Base-by-base conservation (phyloP, 1,140 invertebrate genomes). In the Orussus abietinus region DNA sequence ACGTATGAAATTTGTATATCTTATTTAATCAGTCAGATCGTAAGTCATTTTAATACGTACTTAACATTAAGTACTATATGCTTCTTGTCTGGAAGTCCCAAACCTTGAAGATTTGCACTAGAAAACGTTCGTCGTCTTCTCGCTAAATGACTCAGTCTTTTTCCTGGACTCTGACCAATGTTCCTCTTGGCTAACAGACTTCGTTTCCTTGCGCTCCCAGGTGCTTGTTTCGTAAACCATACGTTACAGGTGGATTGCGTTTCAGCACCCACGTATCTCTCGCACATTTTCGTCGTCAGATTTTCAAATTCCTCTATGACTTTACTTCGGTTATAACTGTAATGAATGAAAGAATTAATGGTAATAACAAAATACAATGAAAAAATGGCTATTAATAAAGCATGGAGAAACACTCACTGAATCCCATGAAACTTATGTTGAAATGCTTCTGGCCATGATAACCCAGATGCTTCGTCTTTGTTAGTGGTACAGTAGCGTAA, bases 241-340 rank as follows among this genome's bases (percentile, higher is more conserved):
- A 78, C 66, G 32, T 77, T 81, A 44, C 82, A 81, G 39, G 77
- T 81, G 0, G 80, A 81, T 39, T 82, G 77, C 1, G 82, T 84
- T 55, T 85, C 83, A 2, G 68, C 72, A 6, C 80, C 79, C 15
- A 86, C 72, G 49, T 77, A 85, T 43, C 82, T 73, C 33, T 81
- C 76, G 4, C 67, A 75, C 41, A 83, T 77, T 45, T 75, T 78
- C 25, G 76, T 58, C 19, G 77, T 71, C 1, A 84, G 59, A 39
- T 66, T 62, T 53, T 84, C 82, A 42, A 82, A 75, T 33, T 81
- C 78, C 51, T 84, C 83, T 1, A 79, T 72, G 11, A 72, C 50
- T 49, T 62, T 76, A 22, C 74, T 80, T 40, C 78, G 53, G 53
- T 86, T 86, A 51, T 83, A 80, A 60, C 83, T 84, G 56, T 66